These are phyloP conservation scores for Cydia pomonella DNA, from an alignment of 1,140 invertebrate species.

Conservation along the genomic window DNA sequence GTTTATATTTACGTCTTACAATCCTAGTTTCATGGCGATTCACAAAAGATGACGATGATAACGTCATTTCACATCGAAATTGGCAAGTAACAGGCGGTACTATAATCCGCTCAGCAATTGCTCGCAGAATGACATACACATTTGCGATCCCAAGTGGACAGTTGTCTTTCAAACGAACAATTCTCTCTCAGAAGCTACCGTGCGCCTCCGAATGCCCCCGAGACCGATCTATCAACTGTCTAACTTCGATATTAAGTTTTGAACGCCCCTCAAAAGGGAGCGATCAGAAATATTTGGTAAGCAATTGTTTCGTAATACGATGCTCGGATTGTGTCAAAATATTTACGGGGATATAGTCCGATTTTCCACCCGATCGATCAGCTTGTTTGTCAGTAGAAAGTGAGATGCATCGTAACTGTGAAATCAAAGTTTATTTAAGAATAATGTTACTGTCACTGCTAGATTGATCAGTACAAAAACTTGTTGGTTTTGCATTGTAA, in stretches of 20 bases:
- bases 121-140: slow-evolving; percentile 9
- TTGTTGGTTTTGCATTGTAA: slow-evolving; percentile 23
- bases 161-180: slow-evolving; percentile 15
- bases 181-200: slow-evolving; percentile 46
- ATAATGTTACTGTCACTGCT: slow-evolving; percentile 54
- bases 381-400: slow-evolving; percentile 62
- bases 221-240: slow-evolving; percentile 72
- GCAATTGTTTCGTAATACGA: slow-evolving; percentile 74
- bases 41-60: neutral
- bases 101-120: slow-evolving; percentile 1
- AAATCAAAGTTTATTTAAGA: slow-evolving; percentile 68
- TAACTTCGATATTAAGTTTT: slow-evolving; percentile 55
- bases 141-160: slow-evolving; percentile 38
- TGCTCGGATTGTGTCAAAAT: slow-evolving; percentile 70
- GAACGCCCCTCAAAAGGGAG: slow-evolving; percentile 47
- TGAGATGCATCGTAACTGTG: slow-evolving; percentile 59
- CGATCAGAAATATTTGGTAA: slow-evolving; percentile 55
- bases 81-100: neutral
- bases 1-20: too few species aligned
- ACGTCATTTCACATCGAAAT: neutral
- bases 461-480: slow-evolving; percentile 49
- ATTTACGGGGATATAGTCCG: slow-evolving; percentile 67
- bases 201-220: slow-evolving; percentile 51
- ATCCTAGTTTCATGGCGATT: neutral
- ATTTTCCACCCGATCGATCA: slow-evolving; percentile 76